Evolutionary conservation across 2,888 invertebrate genomes (phyloP).

Genomic region (Ganaspis brasiliensis): DNA sequence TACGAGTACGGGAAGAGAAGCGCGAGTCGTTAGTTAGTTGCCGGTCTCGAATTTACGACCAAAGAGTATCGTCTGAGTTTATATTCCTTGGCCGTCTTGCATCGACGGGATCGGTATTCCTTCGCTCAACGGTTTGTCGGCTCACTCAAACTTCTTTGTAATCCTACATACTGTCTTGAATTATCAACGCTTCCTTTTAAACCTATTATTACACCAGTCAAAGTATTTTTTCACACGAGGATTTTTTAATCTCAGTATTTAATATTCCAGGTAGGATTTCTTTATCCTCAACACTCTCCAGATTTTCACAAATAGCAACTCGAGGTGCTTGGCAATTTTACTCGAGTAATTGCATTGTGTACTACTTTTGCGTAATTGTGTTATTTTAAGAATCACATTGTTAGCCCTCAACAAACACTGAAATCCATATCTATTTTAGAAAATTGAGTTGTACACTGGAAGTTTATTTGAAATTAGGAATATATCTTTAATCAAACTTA

Average conservation of each 20-base stretch:
- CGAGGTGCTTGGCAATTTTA: background rate
- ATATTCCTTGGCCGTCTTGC: conserved; percentile 52
- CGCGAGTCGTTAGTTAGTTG: conserved; percentile 57
- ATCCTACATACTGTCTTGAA: conserved; percentile 35
- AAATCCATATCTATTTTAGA: no score
- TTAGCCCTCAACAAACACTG: background rate
- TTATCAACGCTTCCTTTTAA: conserved; percentile 33
- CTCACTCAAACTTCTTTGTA: conserved; percentile 28
- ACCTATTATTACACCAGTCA: conserved; percentile 33
- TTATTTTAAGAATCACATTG: background rate
- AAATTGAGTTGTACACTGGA: no score
- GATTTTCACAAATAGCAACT: background rate
- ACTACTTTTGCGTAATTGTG: background rate
- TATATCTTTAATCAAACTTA: no score
- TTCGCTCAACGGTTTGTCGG: conserved; percentile 11
- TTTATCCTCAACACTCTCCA: background rate
- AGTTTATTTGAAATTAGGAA: no score
- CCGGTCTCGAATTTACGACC: conserved; percentile 58
- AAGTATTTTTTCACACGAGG: conserved; percentile 13
- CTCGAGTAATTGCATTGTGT: background rate
- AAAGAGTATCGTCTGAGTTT: conserved; percentile 52
- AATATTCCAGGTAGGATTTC: conserved; percentile 14
- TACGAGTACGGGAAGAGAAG: conserved; percentile 56
- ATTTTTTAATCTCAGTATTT: conserved; percentile 12
- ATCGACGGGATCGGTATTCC: conserved; percentile 46